Conservation (phyloP, 1,140 invertebrate species). For the Trichonephila clavata region DNA sequence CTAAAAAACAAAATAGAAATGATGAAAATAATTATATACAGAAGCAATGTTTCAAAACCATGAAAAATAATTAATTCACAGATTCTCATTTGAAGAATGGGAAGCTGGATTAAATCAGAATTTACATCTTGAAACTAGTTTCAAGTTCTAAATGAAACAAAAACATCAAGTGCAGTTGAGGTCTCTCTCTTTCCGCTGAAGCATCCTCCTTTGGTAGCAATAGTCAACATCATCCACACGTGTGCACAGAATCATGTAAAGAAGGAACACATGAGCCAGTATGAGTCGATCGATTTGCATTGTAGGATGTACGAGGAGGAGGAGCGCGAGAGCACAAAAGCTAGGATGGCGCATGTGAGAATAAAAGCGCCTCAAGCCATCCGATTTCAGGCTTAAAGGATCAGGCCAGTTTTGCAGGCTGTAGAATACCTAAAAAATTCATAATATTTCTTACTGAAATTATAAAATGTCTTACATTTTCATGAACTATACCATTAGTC, state of each 20-base stretch:
- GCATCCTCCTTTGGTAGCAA: conserved; percentile 56
- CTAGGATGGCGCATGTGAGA: conserved; percentile 73
- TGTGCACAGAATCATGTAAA: conserved; percentile 27
- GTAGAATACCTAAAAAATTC: conserved; percentile 62
- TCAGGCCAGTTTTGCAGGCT: conserved; percentile 8
- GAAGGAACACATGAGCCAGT: conserved; percentile 8
- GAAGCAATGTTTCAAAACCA: too few relatives aligned
- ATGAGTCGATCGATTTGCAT: conserved; percentile 69
- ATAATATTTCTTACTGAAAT: too few relatives aligned
- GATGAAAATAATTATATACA: too few relatives aligned
- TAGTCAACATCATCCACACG: conserved; percentile 73
- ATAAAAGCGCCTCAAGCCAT: conserved; percentile 57
- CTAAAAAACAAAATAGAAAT: too few relatives aligned
- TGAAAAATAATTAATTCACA: too few relatives aligned
- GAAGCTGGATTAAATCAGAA: too few relatives aligned
- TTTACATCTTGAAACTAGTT: too few relatives aligned
- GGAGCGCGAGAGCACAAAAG: conserved; percentile 43
- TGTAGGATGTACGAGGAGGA: conserved; percentile 51
- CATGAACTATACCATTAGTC: too few relatives aligned
- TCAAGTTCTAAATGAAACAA: too few relatives aligned
- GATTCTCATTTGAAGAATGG: too few relatives aligned
- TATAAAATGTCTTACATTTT: too few relatives aligned
- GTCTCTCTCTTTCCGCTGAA: conserved; percentile 61
- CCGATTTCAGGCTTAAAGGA: conserved; percentile 54
- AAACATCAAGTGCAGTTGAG: not conserved